phyloP scores from a whole-genome alignment of 2,888 invertebrate genomes.

The Oscheius sp. region DNA sequence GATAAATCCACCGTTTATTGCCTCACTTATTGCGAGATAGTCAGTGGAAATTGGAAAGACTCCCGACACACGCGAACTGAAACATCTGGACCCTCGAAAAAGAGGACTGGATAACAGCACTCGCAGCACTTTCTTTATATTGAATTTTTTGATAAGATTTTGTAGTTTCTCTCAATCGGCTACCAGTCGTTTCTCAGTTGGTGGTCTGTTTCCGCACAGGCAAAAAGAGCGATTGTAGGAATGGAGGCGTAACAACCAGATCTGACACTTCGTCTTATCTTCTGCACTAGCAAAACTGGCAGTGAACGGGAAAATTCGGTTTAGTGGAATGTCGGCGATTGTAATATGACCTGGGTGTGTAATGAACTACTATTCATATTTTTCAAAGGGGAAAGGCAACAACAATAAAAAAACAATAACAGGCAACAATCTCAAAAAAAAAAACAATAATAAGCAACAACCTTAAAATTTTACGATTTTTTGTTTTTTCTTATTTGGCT shows the following conservation, averaged over 20 bases:
- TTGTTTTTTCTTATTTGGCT: constrained; percentile 28
- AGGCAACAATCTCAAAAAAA: background rate
- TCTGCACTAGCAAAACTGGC: background rate
- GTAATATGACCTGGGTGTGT: background rate
- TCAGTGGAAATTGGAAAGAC: background rate
- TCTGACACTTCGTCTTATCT: constrained; percentile 26
- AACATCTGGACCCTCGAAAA: background rate
- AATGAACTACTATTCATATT: background rate
- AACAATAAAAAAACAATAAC: constrained; percentile 18
- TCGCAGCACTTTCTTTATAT: background rate
- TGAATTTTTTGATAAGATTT: background rate
- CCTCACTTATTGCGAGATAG: background rate
- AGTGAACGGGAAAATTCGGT: background rate
- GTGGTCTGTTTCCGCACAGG: constrained; percentile 15
- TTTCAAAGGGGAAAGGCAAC: background rate
- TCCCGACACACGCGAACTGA: no score
- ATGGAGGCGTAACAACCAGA: constrained; percentile 1
- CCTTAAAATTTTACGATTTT: constrained; percentile 35
- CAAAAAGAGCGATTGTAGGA: constrained; percentile 1
- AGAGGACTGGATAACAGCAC: background rate
- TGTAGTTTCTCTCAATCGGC: background rate
- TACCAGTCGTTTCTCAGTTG: background rate
- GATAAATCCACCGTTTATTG: constrained; percentile 24
- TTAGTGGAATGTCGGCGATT: background rate
- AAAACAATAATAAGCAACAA: background rate